Percentiles rank a stretch among this genome's conserved stretches.
Conservation (phyloP, 1,140 invertebrate genomes). For the Agrilus planipennis region DNA sequence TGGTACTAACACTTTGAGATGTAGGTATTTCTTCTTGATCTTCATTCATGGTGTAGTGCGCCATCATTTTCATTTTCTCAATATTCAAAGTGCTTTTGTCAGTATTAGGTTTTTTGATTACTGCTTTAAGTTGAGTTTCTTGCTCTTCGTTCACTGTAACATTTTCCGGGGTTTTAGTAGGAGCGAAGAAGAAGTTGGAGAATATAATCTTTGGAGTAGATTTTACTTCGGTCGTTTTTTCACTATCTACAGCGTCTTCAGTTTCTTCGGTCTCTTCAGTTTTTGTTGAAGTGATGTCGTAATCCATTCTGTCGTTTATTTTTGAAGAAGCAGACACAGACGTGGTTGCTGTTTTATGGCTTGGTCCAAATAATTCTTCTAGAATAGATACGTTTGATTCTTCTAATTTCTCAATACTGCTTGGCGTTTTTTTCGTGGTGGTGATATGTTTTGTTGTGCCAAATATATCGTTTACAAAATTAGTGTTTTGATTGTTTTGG, state of each 20-base stretch:
- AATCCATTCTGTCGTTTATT: neutral
- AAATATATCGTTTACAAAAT: neutral
- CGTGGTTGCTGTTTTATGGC: neutral
- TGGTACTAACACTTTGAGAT: constrained; percentile 31
- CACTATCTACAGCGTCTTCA: too few relatives aligned
- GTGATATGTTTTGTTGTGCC: too few relatives aligned
- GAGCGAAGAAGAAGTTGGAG: constrained; percentile 23
- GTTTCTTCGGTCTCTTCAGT: too few relatives aligned
- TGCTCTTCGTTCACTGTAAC: too few relatives aligned
- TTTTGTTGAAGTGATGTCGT: too few relatives aligned
- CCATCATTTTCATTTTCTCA: too few relatives aligned
- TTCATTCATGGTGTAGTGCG: too few relatives aligned
- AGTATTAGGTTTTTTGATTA: too few relatives aligned
- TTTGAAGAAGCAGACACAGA: neutral
- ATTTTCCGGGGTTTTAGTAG: constrained; percentile 11
- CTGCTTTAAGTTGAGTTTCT: too few relatives aligned
- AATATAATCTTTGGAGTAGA: constrained; percentile 22
- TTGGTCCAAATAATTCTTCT: neutral
- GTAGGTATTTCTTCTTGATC: constrained; percentile 25
- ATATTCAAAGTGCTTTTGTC: too few relatives aligned
- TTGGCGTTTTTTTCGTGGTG: too few relatives aligned
- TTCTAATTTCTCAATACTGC: neutral
- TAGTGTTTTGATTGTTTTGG: constrained; percentile 8
- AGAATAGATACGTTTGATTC: neutral
- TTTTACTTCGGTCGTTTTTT: constrained; percentile 6